These are phyloP conservation scores for Thaleichthys pacificus DNA, from an alignment of 2,797 vertebrate species.

Conservation along the genomic window DNA sequence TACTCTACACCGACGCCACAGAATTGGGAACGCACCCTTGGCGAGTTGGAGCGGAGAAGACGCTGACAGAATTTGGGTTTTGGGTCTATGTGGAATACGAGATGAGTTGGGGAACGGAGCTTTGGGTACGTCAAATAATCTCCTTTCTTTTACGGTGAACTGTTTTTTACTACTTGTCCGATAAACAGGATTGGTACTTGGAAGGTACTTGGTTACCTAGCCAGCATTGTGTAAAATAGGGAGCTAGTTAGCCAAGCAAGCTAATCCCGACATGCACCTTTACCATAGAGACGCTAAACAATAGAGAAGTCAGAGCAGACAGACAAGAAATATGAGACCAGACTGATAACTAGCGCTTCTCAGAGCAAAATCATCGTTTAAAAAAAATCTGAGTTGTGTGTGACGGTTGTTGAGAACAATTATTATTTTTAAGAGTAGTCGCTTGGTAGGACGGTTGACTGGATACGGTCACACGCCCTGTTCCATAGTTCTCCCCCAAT, in stretches of 20 bases:
- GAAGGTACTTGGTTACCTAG: slow-evolving; percentile 64
- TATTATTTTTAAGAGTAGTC: background rate
- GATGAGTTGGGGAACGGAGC: slow-evolving; percentile 87
- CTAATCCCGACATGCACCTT: slow-evolving; percentile 61
- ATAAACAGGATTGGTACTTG: slow-evolving; percentile 24
- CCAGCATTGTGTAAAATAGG: slow-evolving; percentile 47
- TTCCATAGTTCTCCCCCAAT: background rate
- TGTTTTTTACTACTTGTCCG: slow-evolving; percentile 3
- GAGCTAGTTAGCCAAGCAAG: slow-evolving; percentile 39
- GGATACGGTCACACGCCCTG: slow-evolving; percentile 9
- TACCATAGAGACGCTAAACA: slow-evolving; percentile 67
- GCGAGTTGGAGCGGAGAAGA: slow-evolving; percentile 59
- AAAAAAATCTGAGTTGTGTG: background rate
- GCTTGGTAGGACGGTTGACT: background rate
- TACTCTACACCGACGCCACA: slow-evolving; percentile 31
- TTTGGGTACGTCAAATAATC: slow-evolving; percentile 76
- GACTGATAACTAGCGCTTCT: background rate
- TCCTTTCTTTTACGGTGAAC: background rate
- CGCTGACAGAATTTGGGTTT: slow-evolving; percentile 54
- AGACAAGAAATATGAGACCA: background rate
- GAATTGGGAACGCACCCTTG: slow-evolving; percentile 35
- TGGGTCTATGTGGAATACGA: slow-evolving; percentile 55
- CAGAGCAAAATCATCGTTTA: background rate
- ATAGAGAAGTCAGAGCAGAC: slow-evolving; percentile 38
- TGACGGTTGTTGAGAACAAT: background rate